A percentile compares a stretch with the other conserved stretches of the same genome.
Conservation (phyloP, 1,140 invertebrate genomes). For the Papilio polyxenes region DNA sequence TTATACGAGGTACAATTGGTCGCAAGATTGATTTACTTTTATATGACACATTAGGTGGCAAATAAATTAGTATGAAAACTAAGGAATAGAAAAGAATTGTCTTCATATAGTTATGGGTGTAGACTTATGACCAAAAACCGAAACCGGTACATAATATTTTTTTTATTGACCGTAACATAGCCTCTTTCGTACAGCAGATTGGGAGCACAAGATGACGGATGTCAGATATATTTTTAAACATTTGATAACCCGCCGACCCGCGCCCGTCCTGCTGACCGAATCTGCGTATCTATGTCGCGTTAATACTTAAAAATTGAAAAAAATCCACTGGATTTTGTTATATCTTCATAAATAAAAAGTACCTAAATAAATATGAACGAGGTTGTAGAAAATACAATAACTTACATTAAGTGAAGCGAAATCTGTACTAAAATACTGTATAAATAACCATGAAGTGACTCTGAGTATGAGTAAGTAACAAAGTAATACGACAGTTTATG, state of each 20-base stretch:
- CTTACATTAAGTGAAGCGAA: too few relatives aligned
- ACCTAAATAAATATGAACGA: not conserved
- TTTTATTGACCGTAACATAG: slow-evolving; percentile 25
- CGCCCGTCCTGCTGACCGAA: slow-evolving; percentile 43
- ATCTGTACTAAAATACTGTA: too few relatives aligned
- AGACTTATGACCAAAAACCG: too few relatives aligned
- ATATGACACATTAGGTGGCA: not conserved
- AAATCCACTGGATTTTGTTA: not conserved
- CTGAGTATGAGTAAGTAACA: not conserved
- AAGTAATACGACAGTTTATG: not conserved
- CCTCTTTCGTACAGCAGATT: slow-evolving; percentile 22
- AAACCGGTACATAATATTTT: too few relatives aligned
- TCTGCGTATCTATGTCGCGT: slow-evolving; percentile 42
- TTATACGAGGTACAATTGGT: not conserved
- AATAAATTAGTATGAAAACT: not conserved
- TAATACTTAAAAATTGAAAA: slow-evolving; percentile 9
- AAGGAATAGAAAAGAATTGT: not conserved
- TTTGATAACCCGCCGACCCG: slow-evolving; percentile 54
- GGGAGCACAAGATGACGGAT: slow-evolving; percentile 40
- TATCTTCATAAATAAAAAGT: not conserved
- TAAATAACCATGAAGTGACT: not conserved
- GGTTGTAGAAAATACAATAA: not conserved
- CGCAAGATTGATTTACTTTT: not conserved
- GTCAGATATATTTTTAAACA: slow-evolving; percentile 57
- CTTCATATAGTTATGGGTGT: not conserved